A percentile compares a stretch with the other conserved stretches of the same genome.
Conservation (phyloP, 2,888 invertebrate genomes). For the Tiliacea aurago region DNA sequence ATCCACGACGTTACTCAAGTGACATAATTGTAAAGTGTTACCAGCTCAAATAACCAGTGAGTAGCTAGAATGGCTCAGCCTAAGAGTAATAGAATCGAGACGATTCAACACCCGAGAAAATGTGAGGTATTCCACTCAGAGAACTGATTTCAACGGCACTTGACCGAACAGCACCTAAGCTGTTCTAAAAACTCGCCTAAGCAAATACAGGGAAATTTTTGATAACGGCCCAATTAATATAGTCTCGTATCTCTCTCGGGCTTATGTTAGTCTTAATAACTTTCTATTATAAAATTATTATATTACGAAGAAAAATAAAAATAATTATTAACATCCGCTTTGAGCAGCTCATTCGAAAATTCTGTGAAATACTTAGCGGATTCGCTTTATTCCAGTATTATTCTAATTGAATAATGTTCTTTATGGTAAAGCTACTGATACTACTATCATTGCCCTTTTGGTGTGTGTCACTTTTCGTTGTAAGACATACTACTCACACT, state of each 20-base stretch:
- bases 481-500: not conserved
- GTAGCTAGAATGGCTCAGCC: too few relatives aligned
- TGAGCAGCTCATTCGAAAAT: not conserved
- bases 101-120: not conserved
- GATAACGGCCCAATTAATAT: not conserved
- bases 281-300: constrained; percentile 7
- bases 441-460: not conserved
- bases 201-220: too few relatives aligned
- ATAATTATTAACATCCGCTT: constrained; percentile 20
- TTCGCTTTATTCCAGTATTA: not conserved
- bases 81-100: not conserved
- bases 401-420: constrained; percentile 22
- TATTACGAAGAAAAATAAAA: not conserved
- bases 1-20: too few relatives aligned
- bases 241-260: not conserved
- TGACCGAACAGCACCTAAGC: too few relatives aligned
- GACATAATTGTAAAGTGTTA: not conserved
- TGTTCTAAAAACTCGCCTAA: too few relatives aligned
- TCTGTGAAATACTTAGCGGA: constrained; percentile 9
- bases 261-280: constrained; percentile 9
- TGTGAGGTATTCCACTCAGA: too few relatives aligned
- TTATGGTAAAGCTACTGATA: not conserved
- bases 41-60: too few relatives aligned
- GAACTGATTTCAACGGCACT: too few relatives aligned
- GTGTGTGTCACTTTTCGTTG: not conserved